Conservation (phyloP, 2,888 invertebrate species). For the Nomada hirtipes region DNA sequence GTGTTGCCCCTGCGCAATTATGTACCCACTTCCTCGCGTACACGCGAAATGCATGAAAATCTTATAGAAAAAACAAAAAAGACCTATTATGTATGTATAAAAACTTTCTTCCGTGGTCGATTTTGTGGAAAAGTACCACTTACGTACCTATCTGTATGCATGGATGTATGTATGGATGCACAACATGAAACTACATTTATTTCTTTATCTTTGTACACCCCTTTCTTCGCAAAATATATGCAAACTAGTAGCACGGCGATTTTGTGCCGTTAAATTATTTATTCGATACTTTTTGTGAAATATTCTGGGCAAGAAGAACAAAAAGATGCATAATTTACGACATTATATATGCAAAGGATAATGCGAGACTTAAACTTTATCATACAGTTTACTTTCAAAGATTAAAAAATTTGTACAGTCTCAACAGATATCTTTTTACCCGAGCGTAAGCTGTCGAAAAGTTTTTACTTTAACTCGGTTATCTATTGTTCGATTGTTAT, state of each 20-base stretch:
- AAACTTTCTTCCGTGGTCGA: background rate
- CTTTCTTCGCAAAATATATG: too few relatives aligned
- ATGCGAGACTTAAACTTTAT: constrained; percentile 41
- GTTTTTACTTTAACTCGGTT: constrained; percentile 40
- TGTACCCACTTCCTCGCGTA: too few relatives aligned
- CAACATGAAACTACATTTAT: too few relatives aligned
- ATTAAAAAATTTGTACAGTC: constrained; percentile 60
- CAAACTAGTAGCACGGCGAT: background rate
- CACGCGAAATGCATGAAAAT: too few relatives aligned
- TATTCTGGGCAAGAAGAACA: background rate
- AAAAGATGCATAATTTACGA: constrained; percentile 2
- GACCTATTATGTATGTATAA: background rate
- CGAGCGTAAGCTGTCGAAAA: constrained; percentile 44
- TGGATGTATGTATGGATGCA: background rate
- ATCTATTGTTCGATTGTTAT: constrained; percentile 38
- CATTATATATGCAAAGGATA: constrained; percentile 24
- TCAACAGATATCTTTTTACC: constrained; percentile 54
- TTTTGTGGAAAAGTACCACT: background rate
- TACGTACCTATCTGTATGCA: too few relatives aligned
- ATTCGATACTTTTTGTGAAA: background rate
- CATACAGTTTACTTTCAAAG: constrained; percentile 60
- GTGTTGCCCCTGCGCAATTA: too few relatives aligned
- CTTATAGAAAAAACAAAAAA: too few relatives aligned
- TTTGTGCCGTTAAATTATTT: background rate
- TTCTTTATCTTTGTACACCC: too few relatives aligned